phyloP scores from a whole-genome alignment of 1,140 invertebrate species.

The Centruroides vittatus region DNA sequence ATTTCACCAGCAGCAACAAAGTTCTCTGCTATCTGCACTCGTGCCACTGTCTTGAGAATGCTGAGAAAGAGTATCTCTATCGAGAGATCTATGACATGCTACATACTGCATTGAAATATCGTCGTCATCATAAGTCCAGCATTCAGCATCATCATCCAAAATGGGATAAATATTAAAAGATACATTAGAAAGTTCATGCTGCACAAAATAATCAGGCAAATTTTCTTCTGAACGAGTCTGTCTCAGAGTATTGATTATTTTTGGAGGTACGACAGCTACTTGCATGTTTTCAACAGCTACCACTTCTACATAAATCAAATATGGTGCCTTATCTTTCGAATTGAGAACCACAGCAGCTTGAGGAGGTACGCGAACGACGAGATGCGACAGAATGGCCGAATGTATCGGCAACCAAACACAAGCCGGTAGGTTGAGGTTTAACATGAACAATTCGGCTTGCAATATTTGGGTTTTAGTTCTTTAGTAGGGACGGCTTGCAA shows the following conservation, averaged over 20 bases:
- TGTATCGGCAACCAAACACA: slow-evolving; percentile 90
- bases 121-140: slow-evolving; percentile 92
- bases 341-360: slow-evolving; percentile 93
- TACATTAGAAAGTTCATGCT: slow-evolving; percentile 15
- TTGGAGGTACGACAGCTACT: slow-evolving; percentile 58
- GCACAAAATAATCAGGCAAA: slow-evolving; percentile 30
- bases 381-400: slow-evolving; percentile 46
- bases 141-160: slow-evolving; percentile 44
- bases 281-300: slow-evolving; percentile 76
- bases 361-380: slow-evolving; percentile 82
- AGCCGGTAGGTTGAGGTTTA: slow-evolving; percentile 94
- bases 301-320: slow-evolving; percentile 94
- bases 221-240: slow-evolving; percentile 93
- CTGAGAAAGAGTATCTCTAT: slow-evolving; percentile 75
- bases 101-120: slow-evolving; percentile 56
- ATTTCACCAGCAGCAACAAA: slow-evolving; percentile 85
- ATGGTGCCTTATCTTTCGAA: slow-evolving; percentile 98
- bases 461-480: slow-evolving; percentile 67
- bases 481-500: slow-evolving; percentile 83
- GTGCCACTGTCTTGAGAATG: slow-evolving; percentile 80
- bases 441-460: slow-evolving; percentile 74
- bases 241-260: slow-evolving; percentile 52
- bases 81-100: slow-evolving; percentile 21
- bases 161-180: slow-evolving; percentile 17
- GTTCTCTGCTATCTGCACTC: slow-evolving; percentile 53